Base-by-base conservation (phyloP, 2,797 vertebrate species). In the Phataginus tetradactyla region DNA sequence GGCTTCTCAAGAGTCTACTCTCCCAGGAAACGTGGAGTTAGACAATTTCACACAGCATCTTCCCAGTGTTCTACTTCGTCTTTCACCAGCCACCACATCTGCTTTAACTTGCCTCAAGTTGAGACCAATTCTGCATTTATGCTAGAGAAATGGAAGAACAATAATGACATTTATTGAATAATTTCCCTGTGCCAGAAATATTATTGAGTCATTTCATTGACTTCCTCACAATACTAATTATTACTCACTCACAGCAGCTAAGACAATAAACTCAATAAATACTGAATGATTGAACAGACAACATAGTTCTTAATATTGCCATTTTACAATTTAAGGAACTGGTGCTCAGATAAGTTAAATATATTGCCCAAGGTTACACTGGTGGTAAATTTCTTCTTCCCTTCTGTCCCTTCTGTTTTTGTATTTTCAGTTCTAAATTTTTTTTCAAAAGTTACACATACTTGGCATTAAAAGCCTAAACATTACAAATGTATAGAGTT, bases 61-160 rank as follows among this genome's bases (percentile, higher is more conserved):
- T 14, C 18, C 14, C 20, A 10, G 21, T 78, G 14, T 20, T 72
- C 57, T 81, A 25, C 32, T n/a, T 89, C 39, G 39, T 53, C 27
- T 37, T 72, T 77, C 29, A 25, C 11, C 32, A 68, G 18, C 61
- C 10, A 29, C 51, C 29, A 51, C 11, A 53, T 21, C 49, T 39
- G 20, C 72, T 90, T 96, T 69, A 55, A 84, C 3, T 55, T 79
- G 14, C 27, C 34, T 86, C 21, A 27, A 61, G 74, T 94, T 90
- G 68, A 94, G 85, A 71, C 21, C 8, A 42, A 32, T 94, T 93
- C 29, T 34, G 15, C 37, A 77, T 89, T 90, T 49, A 77, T 81
- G 37, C 8, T 86, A 85, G 55, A 86, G 25, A 95, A 96, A 71
- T 42, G 11, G n/a, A 63, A 94, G 32, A 12, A 84, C 91, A 68